These are phyloP conservation scores for Belonocnema kinseyi DNA, from an alignment of 1,140 invertebrate species.

Conservation along the genomic window DNA sequence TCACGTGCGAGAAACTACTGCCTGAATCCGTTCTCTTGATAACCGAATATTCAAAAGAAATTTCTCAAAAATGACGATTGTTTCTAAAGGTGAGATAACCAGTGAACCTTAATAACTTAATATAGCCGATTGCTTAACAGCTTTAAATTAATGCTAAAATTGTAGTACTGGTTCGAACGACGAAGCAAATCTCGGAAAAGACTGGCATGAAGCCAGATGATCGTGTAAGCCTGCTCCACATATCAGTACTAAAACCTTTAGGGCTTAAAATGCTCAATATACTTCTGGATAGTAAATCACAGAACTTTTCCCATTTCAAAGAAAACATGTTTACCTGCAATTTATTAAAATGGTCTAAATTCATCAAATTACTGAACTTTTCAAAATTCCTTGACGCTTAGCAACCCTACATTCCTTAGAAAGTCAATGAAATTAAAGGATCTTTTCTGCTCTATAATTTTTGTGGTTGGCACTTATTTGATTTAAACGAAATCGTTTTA, in stretches of 20 bases:
- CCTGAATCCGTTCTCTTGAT: neutral
- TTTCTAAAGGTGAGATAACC: too few relatives aligned
- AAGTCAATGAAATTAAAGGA: too few relatives aligned
- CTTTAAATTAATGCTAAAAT: constrained; percentile 1
- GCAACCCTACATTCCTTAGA: too few relatives aligned
- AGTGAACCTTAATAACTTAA: too few relatives aligned
- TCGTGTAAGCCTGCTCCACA: constrained; percentile 15
- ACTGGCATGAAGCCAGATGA: constrained; percentile 20
- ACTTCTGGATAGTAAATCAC: constrained; percentile 4
- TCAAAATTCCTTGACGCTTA: too few relatives aligned
- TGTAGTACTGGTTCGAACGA: neutral
- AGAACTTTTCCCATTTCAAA: neutral
- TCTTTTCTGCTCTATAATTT: too few relatives aligned
- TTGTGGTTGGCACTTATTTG: too few relatives aligned
- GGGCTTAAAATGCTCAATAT: constrained; percentile 24
- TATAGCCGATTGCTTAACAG: neutral
- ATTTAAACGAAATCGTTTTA: too few relatives aligned
- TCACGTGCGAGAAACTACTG: constrained; percentile 41
- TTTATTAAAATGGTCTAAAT: neutral
- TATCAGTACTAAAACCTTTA: constrained; percentile 23
- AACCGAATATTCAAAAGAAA: constrained; percentile 31
- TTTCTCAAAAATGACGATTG: neutral
- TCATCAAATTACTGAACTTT: too few relatives aligned
- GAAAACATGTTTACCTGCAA: neutral
- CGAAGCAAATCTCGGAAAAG: constrained; percentile 15